phyloP scores from a whole-genome alignment of 2,797 vertebrate genomes.

The Xenops minutus region DNA sequence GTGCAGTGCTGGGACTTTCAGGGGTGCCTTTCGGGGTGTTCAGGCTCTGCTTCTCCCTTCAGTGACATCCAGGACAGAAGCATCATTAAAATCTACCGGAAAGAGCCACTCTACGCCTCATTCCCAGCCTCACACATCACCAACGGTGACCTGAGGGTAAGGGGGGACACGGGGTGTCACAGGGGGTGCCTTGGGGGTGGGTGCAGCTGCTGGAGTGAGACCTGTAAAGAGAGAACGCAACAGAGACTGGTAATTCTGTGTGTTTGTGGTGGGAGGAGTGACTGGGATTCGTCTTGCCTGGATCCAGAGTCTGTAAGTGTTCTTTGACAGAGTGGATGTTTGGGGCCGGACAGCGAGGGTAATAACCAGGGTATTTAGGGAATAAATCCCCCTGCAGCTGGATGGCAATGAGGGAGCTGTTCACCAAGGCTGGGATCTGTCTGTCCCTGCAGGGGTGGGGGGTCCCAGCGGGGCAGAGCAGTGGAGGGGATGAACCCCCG shows the following conservation, averaged over 20 bases:
- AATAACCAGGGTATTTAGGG: conserved; percentile 9
- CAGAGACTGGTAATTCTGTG: neutral
- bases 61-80: conserved; percentile 98
- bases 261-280: neutral
- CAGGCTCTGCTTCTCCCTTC: neutral
- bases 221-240: rapidly evolving
- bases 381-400: neutral
- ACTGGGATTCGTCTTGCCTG: rapidly evolving
- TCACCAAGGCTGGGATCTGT: rapidly evolving
- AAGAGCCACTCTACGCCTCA: conserved; percentile 95
- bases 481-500: neutral
- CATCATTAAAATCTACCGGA: conserved; percentile 98
- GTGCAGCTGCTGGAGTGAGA: rapidly evolving
- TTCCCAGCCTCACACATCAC: conserved; percentile 93
- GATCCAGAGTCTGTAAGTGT: neutral
- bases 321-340: conserved; percentile 5
- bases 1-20: neutral
- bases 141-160: conserved; percentile 95
- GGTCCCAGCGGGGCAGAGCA: neutral
- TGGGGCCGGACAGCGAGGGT: neutral
- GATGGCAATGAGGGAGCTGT: neutral
- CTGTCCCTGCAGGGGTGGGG: rapidly evolving
- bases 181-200: neutral
- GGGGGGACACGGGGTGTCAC: neutral
- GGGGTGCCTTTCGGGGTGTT: neutral